Evolutionary conservation across 2,888 invertebrate genomes (phyloP), one percentile per base, ranked within the genome.

Genomic region (Sthenelais limicola): DNA sequence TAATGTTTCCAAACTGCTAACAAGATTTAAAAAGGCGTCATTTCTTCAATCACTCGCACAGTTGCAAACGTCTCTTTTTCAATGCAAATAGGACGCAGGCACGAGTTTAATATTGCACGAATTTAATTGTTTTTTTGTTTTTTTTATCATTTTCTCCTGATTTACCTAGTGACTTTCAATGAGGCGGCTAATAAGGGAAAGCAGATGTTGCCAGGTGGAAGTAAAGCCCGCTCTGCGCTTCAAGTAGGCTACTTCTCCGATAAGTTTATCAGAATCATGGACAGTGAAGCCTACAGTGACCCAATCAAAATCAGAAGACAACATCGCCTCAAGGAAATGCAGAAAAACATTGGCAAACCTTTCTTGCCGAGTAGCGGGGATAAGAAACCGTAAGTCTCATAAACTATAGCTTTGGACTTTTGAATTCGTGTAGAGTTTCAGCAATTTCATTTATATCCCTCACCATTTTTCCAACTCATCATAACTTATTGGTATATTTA

Each of bases 231-330:
- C 75, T 83, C 84, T 49, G 85, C 86, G 26, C 75, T 79, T 35
- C 86, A 86, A 74, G 78, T 79, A 72, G 88, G 88, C 0, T 88
- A 88, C 77, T 88, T 88, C 78, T 76, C 75, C 26, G 84, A 84
- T 21, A 84, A 84, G 75, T 88, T 82, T 81, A 77, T 77, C 7
- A 78, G 88, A 35, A 80, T 88, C 0, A 73, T 86, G 75, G 87
- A 87, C 72, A 84, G 83, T 30, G 88, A 88, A 74, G 81, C 84
- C 12, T 87, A 87, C 76, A 81, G 80, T 72, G 88, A 88, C 80
- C 87, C 86, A 5, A 83, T 87, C 33, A 85, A 85, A 78, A 71
- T 82, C 26, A 79, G 85, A 74, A 76, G 88, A 47, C 82, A 81
- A 70, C 71, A 81, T 28, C 77, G 87, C 76, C 73, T 84, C 68